These are phyloP conservation scores for Ylistrum balloti DNA, from an alignment of 1,140 invertebrate species.

Conservation along the genomic window DNA sequence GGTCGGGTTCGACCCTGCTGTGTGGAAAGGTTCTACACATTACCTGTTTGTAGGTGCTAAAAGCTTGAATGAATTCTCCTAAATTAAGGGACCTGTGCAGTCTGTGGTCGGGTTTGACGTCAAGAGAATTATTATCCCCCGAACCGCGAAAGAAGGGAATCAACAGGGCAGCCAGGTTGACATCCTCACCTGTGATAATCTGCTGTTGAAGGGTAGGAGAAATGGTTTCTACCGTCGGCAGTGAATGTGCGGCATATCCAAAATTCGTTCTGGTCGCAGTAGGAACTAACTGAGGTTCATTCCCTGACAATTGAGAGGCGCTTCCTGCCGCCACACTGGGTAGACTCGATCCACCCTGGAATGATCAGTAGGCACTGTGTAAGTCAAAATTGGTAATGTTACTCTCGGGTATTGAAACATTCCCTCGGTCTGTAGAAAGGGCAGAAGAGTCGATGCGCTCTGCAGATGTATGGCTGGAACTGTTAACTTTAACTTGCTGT, in stretches of 20 bases:
- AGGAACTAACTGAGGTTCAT: too few species aligned
- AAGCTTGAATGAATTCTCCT: slow-evolving; percentile 52
- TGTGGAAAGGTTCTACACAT: slow-evolving; percentile 49
- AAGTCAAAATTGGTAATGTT: too few species aligned
- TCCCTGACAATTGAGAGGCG: not conserved
- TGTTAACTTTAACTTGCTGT: not conserved
- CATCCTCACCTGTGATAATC: too few species aligned
- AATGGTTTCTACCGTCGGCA: slow-evolving; percentile 7
- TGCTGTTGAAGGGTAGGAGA: too few species aligned
- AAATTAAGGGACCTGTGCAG: slow-evolving; percentile 4
- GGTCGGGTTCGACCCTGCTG: too few species aligned
- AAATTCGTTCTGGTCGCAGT: not conserved
- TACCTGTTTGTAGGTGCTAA: slow-evolving; percentile 53
- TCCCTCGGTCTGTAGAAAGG: too few species aligned
- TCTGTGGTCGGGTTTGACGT: slow-evolving; percentile 45
- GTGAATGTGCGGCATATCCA: not conserved
- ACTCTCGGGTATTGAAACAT: not conserved
- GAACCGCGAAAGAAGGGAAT: slow-evolving; percentile 45
- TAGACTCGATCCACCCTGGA: not conserved
- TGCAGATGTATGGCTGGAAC: not conserved
- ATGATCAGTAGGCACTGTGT: too few species aligned
- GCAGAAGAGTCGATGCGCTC: too few species aligned
- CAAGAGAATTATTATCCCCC: not conserved
- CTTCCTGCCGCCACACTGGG: slow-evolving; percentile 11
- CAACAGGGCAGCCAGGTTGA: slow-evolving; percentile 49